Conservation (phyloP, 2,888 invertebrate genomes). For the Plebejus argus region DNA sequence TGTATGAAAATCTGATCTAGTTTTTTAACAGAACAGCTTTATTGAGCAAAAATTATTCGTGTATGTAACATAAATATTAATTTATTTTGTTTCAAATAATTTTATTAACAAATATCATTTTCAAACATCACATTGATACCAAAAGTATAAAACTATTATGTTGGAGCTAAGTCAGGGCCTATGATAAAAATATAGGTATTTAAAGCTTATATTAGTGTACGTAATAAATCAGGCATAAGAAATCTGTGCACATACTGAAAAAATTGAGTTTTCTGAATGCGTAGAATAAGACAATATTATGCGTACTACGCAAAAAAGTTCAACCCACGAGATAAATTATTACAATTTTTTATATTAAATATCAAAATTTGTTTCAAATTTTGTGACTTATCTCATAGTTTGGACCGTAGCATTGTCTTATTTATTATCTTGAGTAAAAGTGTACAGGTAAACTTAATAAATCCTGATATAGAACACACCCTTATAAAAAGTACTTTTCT, state of each 20-base stretch:
- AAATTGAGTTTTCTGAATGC: not conserved
- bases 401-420: no score
- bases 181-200: not conserved
- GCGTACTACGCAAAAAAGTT: no score
- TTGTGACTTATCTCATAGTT: no score
- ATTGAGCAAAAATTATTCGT: constrained; percentile 47
- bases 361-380: no score
- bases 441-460: no score
- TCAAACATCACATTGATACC: not conserved
- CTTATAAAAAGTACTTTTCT: no score
- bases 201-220: not conserved
- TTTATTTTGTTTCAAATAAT: not conserved
- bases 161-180: not conserved
- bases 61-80: not conserved
- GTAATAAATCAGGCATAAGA: not conserved
- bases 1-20: constrained; percentile 48
- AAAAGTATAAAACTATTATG: not conserved
- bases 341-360: no score
- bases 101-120: not conserved
- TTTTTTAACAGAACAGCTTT: constrained; percentile 46
- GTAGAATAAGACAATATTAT: not conserved
- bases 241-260: not conserved
- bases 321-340: no score
- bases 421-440: not conserved
- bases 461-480: no score